These are phyloP conservation scores for Lateolabrax maculatus DNA, from an alignment of 2,797 vertebrate genomes.

Conservation along the genomic window DNA sequence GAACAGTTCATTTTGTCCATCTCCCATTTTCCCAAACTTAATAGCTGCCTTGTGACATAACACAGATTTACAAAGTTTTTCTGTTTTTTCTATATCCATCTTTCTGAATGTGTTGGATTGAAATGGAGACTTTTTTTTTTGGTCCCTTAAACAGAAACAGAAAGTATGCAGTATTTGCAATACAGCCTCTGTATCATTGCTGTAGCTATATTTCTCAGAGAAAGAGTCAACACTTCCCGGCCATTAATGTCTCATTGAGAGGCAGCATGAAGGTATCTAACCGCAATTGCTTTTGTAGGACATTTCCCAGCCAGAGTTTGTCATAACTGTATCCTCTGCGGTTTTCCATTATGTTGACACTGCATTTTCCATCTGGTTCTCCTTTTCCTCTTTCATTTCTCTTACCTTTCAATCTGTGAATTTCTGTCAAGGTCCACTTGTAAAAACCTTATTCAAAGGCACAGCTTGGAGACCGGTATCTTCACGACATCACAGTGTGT, in stretches of 20 bases:
- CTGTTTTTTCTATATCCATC: no score
- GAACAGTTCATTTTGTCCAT: not conserved
- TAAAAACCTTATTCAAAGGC: conserved; percentile 25
- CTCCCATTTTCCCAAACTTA: not conserved
- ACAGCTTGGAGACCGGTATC: conserved; percentile 1
- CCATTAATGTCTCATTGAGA: conserved; percentile 30
- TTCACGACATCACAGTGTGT: conserved; percentile 17
- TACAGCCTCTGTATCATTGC: not conserved
- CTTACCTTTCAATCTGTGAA: conserved; percentile 44
- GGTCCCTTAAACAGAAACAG: no score
- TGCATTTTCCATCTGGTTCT: conserved; percentile 61
- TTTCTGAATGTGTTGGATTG: no score
- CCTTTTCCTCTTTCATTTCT: conserved; percentile 51
- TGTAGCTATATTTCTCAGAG: not conserved
- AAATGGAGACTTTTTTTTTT: no score
- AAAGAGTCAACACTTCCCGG: conserved; percentile 22
- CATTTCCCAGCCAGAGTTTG: conserved; percentile 48
- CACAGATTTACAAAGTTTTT: no score
- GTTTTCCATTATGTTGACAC: conserved; percentile 61
- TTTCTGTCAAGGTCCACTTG: conserved; percentile 17
- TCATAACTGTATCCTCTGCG: conserved; percentile 45
- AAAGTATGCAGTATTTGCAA: not conserved
- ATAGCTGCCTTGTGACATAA: not conserved
- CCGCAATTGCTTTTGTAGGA: conserved; percentile 46
- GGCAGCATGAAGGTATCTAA: conserved; percentile 16